phyloP scores from a whole-genome alignment of 2,113 vertebrate genomes.

The Pleuronectes platessa region DNA sequence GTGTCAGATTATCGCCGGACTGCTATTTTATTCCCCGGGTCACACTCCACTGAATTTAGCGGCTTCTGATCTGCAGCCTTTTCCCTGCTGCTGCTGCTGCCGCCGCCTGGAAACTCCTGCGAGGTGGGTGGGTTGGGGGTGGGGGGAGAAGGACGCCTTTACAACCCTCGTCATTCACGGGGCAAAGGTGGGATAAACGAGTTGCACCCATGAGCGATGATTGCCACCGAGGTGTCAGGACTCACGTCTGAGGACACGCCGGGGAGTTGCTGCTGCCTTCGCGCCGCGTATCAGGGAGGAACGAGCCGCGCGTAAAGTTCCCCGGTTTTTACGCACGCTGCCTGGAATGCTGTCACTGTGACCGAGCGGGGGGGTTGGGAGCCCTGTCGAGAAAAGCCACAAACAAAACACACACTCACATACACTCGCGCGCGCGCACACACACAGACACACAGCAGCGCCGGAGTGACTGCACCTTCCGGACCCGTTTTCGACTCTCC shows the following conservation, averaged over 20 bases:
- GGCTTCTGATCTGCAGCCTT: constrained; percentile 62
- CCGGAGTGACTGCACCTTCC: background rate
- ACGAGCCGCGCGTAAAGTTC: constrained; percentile 43
- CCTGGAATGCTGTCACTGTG: constrained; percentile 44
- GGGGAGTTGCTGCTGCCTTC: background rate
- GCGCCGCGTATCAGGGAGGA: constrained; percentile 16
- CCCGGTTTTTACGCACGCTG: constrained; percentile 21
- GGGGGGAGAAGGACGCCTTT: constrained; percentile 6
- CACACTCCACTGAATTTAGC: constrained; percentile 54
- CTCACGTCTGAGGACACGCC: constrained; percentile 48
- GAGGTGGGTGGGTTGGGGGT: too few relatives aligned
- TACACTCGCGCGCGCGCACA: too few relatives aligned
- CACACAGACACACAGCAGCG: background rate
- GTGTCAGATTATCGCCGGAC: constrained; percentile 78
- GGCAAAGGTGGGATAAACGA: background rate
- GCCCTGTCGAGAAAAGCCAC: background rate
- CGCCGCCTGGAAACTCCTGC: constrained; percentile 18
- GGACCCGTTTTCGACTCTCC: constrained; percentile 45
- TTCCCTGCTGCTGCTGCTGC: constrained; percentile 35
- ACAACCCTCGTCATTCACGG: constrained; percentile 32
- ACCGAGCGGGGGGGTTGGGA: constrained; percentile 1
- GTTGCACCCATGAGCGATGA: constrained; percentile 51
- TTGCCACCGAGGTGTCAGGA: constrained; percentile 47
- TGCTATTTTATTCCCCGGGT: constrained; percentile 74
- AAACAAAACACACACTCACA: background rate